Evolutionary conservation across 2,797 vertebrate species (phyloP), one percentile per base, ranked within the genome.

Genomic region (Carcharodon carcharias): DNA sequence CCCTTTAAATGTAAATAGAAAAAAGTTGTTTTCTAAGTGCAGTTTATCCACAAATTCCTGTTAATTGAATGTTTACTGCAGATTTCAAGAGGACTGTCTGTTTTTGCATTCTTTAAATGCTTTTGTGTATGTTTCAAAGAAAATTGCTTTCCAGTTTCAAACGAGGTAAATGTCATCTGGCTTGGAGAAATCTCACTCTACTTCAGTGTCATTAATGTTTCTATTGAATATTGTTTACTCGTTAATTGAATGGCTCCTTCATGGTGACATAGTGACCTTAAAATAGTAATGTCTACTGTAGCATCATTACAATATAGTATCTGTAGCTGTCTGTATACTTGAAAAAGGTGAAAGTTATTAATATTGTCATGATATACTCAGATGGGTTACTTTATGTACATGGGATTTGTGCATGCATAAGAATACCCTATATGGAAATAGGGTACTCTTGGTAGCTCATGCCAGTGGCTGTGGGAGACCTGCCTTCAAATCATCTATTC

Each of bases 71-170:
- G 94, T 95, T 77, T 77, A 56, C 94, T 95, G 35, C 50, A 73
- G 69, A 95, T 95, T 95, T 95, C 45, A 95, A 95, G 16, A 95
- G 50, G 94, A 77, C 12, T 77, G 50, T n/a, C 94, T 71, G 50
- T 95, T 71, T 54, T 92, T 92, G 31, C 58, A 63, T 85, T 92
- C 89, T 92, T 93, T 65, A 95, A 95, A 95, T 95, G 94, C 45
- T 95, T 95, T 95, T 73, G 9, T 77, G 69, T 54, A 40, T 95
- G 28, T 71, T 95, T 95, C 65, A 69, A 73, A 77, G 69, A 95
- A 77, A 95, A 73, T 73, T 77, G 69, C 23, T 77, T 95, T 73
- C 73, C 71, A 54, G 69, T 95, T 77, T 95, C 69, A 77, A 95
- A 95, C 26, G 45, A 95, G 94, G 69, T 73, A 56, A 54, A 95